phyloP scores from a whole-genome alignment of 2,113 vertebrate genomes.

The Tachysurus vachellii region DNA sequence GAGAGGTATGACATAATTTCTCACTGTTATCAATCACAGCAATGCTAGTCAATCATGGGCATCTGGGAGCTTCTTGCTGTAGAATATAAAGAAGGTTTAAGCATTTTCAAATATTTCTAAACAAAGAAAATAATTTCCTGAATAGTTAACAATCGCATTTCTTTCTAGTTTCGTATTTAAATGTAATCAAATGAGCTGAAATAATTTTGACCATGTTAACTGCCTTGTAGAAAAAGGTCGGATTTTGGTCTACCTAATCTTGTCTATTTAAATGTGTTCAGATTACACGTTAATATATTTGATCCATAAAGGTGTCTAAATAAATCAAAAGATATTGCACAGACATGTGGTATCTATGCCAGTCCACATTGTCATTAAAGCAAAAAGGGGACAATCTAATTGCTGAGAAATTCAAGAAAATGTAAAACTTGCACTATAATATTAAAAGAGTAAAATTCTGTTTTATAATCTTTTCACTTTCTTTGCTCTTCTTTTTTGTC shows the following conservation, averaged over 20 bases:
- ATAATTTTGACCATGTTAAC: background rate
- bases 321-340: background rate
- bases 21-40: too few relatives aligned
- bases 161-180: background rate
- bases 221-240: background rate
- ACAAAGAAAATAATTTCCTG: too few relatives aligned
- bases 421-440: background rate
- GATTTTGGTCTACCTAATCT: background rate
- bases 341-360: background rate
- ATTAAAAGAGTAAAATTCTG: background rate
- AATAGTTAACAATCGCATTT: background rate
- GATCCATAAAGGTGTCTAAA: background rate
- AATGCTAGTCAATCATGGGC: too few relatives aligned
- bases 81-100: too few relatives aligned
- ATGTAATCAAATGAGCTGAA: background rate
- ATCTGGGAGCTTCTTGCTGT: too few relatives aligned
- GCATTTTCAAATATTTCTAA: too few relatives aligned
- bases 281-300: background rate
- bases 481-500: background rate
- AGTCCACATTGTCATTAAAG: background rate
- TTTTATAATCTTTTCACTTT: background rate
- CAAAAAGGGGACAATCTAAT: background rate
- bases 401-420: background rate
- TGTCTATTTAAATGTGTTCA: background rate
- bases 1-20: too few relatives aligned